These are phyloP conservation scores for Dendrolimus pini DNA, from an alignment of 2,888 invertebrate genomes.

Conservation along the genomic window DNA sequence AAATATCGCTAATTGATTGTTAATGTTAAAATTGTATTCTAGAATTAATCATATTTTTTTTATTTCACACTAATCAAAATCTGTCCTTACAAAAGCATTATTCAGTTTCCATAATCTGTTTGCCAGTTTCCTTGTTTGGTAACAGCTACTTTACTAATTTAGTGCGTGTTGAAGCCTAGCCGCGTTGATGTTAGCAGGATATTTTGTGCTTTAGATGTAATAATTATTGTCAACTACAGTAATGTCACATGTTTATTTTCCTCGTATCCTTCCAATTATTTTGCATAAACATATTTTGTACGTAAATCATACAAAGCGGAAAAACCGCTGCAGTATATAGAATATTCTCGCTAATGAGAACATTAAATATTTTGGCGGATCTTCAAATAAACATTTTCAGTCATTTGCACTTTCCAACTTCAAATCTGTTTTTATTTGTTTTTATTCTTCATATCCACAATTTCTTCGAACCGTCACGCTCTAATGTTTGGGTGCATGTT, in stretches of 20 bases:
- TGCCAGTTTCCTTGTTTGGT: slow-evolving; percentile 35
- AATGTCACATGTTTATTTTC: background rate
- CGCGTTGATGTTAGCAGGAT: slow-evolving; percentile 14
- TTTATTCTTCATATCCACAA: too few species aligned
- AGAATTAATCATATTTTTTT: too few species aligned
- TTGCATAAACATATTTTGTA: background rate
- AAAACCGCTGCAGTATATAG: background rate
- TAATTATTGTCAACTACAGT: background rate
- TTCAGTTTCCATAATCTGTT: slow-evolving; percentile 22
- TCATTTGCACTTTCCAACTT: background rate
- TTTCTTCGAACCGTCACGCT: background rate
- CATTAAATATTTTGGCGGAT: background rate
- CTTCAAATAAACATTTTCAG: slow-evolving; percentile 9
- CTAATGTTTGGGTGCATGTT: background rate
- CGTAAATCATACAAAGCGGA: background rate
- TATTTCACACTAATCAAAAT: too few species aligned
- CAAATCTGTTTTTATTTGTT: background rate
- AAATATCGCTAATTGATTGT: too few species aligned
- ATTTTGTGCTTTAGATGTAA: background rate
- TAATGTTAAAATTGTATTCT: too few species aligned
- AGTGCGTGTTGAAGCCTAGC: slow-evolving; percentile 26
- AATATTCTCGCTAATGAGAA: background rate
- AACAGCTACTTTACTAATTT: slow-evolving; percentile 52
- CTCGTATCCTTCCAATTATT: background rate
- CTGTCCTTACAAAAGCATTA: background rate